Conservation (phyloP, 1,140 invertebrate species). For the Lanistes nyassanus region DNA sequence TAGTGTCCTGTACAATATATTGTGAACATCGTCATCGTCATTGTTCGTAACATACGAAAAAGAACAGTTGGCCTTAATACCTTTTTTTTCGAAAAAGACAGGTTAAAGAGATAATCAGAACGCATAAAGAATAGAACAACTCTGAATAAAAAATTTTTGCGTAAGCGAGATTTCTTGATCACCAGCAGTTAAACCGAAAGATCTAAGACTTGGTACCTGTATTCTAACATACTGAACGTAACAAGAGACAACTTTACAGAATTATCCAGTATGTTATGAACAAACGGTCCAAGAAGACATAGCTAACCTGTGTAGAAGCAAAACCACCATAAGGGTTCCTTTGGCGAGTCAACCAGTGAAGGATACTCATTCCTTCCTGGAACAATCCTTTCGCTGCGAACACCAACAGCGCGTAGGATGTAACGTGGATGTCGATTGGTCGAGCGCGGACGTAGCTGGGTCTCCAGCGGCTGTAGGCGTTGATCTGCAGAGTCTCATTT, state of each 20-base stretch:
- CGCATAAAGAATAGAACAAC: too few relatives aligned
- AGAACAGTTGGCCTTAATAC: too few relatives aligned
- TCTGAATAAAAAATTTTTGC: too few relatives aligned
- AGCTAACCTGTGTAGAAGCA: conserved; percentile 74
- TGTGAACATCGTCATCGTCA: not conserved
- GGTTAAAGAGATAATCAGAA: too few relatives aligned
- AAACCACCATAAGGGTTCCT: conserved; percentile 86
- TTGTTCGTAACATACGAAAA: too few relatives aligned
- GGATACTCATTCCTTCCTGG: conserved; percentile 75
- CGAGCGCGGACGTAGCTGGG: conserved; percentile 63
- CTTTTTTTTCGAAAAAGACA: too few relatives aligned
- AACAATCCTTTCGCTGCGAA: conserved; percentile 61
- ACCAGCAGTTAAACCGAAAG: too few relatives aligned
- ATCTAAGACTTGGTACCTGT: too few relatives aligned
- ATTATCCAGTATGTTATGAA: too few relatives aligned
- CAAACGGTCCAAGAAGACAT: not conserved
- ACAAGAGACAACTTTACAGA: too few relatives aligned
- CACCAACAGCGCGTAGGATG: conserved; percentile 83
- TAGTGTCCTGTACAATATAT: conserved; percentile 33
- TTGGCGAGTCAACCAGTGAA: conserved; percentile 86
- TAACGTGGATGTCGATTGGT: conserved; percentile 85
- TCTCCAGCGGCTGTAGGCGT: conserved; percentile 35
- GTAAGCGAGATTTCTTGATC: too few relatives aligned
- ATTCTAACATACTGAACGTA: too few relatives aligned
- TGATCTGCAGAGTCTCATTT: conserved; percentile 27